A percentile compares a stretch with the other conserved stretches of the same genome.
Evolutionary conservation across 2,113 vertebrate species (phyloP).

Genomic region (Dermatemys mawii): DNA sequence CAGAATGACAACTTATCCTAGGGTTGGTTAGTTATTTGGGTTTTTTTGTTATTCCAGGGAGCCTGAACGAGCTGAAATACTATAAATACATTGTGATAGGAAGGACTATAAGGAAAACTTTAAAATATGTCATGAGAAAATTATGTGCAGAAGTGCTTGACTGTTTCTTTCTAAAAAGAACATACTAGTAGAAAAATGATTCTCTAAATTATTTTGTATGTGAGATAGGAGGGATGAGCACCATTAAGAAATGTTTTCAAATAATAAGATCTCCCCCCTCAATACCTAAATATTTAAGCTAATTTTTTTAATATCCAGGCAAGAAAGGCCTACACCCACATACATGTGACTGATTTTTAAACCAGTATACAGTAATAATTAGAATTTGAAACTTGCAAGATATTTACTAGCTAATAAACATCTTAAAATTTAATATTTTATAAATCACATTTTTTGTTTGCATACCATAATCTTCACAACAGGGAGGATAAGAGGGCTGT

Average conservation of each 20-base stretch:
- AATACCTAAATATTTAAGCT: conserved; percentile 64
- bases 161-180: background rate
- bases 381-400: background rate
- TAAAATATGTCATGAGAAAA: background rate
- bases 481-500: rapidly evolving
- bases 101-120: background rate
- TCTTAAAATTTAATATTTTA: background rate
- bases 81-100: background rate
- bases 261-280: conserved; percentile 25
- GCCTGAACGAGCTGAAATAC: background rate
- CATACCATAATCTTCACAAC: rapidly evolving
- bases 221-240: background rate
- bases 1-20: background rate
- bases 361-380: conserved; percentile 45
- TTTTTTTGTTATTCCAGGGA: background rate
- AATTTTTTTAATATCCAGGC: background rate
- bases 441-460: background rate
- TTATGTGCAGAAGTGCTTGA: background rate
- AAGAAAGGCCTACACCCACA: background rate
- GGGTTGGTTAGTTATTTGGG: background rate
- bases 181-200: background rate
- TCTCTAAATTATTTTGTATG: background rate
- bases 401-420: conserved; percentile 44
- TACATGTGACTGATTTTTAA: background rate
- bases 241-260: background rate